phyloP scores from a whole-genome alignment of 2,797 vertebrate genomes.

The Mus minutoides region DNA sequence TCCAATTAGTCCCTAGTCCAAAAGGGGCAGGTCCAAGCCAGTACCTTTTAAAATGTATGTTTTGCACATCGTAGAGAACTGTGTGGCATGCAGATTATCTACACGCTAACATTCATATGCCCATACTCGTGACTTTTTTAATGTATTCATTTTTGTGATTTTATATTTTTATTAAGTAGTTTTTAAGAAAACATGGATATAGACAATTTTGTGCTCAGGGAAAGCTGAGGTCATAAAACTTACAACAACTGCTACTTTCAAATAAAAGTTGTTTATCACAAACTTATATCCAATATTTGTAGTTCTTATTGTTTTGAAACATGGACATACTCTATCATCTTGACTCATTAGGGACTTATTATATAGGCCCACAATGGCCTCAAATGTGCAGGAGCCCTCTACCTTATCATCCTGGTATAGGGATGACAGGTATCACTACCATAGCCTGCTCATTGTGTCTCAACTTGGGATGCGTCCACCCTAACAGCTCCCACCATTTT shows the following conservation, averaged over 20 bases:
- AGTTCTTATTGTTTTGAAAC: background rate
- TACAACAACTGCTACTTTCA: constrained; percentile 74
- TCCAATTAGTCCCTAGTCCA: too few species aligned
- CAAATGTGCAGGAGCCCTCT: background rate
- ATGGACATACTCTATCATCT: too few species aligned
- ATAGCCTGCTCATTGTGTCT: too few species aligned
- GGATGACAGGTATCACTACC: background rate
- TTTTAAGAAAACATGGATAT: background rate
- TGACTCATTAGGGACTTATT: background rate
- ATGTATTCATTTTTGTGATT: background rate
- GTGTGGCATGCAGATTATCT: background rate
- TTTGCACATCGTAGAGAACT: background rate
- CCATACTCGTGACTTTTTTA: background rate
- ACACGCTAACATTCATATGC: background rate
- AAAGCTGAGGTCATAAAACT: constrained; percentile 17
- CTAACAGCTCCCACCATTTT: constrained; percentile 70
- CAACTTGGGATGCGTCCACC: background rate
- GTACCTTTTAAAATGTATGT: background rate
- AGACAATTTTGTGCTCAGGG: background rate
- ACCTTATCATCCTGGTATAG: background rate
- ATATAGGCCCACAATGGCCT: background rate
- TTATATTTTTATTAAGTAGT: background rate
- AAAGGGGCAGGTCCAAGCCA: background rate
- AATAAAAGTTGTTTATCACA: constrained; percentile 1
- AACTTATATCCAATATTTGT: background rate